Base-by-base conservation (phyloP, 2,113 vertebrate species). In the Actinemys pallida region DNA sequence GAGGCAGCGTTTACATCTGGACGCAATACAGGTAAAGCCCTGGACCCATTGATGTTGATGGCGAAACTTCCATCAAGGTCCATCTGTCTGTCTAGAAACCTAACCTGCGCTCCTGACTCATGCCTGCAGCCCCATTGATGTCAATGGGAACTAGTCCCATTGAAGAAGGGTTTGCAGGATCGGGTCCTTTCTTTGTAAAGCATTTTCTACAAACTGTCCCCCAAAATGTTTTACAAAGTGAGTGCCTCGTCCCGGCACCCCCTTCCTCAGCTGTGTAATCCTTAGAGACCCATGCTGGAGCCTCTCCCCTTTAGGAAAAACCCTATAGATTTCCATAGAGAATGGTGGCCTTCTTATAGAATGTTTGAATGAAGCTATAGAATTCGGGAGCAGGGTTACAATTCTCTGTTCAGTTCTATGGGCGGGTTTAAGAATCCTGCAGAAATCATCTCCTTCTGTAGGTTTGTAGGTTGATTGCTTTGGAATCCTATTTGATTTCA, bases 221-320 rank as follows among this genome's bases (percentile, higher is more conserved):
- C 35, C 24, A 88, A n/a, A 90, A 54, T 1, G 2, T 92, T 78
- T 84, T 78, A 59, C 54, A 29, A 53, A 31, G 22, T 3, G 6
- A 57, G 6, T 1, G 82, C 10, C 22, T 65, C 27, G 9, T 5
- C 14, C 16, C 22, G 5, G 19, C 47, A 20, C 78, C 83, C 84
- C 12, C 84, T 88, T 20, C 45, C 22, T n/a, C 76, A 79, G 76
- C 3, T 0, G 0, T 45, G 22, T 76, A 45, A 76, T 24, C 22
- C 75, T 45, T 27, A 76, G 42, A 76, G 42, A 42, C 17, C 39
- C 39, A 6, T 45, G 25, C 25, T 47, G 42, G 42, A 53, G 57
- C 50, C 53, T 42, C 56, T 92, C 81, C 86, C 92, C 39, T 65
- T 79, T 29, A 83, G 83, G 94, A 45, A 97, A 96, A 88, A 45